Evolutionary conservation across 2,797 vertebrate species (phyloP), one percentile per base, ranked within the genome.

Genomic region (Staurois parvus): DNA sequence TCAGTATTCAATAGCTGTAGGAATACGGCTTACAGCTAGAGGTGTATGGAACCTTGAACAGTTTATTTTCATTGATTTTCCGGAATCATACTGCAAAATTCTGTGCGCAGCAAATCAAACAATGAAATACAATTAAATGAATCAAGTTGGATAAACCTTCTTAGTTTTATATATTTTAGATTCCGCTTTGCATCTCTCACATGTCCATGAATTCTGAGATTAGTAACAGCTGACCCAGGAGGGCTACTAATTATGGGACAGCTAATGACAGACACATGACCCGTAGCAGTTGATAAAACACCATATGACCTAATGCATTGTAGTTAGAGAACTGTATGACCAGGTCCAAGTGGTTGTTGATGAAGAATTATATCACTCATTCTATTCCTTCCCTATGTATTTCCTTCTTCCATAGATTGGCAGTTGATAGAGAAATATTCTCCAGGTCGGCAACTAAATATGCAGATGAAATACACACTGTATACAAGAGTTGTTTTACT

Each of bases 41-140:
- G 52, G 52, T 59, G 52, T 59, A 59, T 59, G 19, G 52, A 59
- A 59, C 52, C 52, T 59, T 59, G 52, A 59, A 6, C 52, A 59
- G 52, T 59, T 59, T 59, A 59, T 59, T 59, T 59, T 59, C 52
- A 59, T 59, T 59, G 52, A 59, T 59, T 59, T 59, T 59, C 52
- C 52, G 6, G 52, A 59, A 59, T 59, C 52, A 59, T 59, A 59
- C 52, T n/a, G 52, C 19, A 59, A 59, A 59, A 59, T 59, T 59
- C 52, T n/a, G 52, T 59, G 52, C n/a, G 52, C 21, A 59, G 52
- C 52, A 59, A 59, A 59, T 59, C 21, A 59, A 59, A 7, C 21
- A 59, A 59, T 59, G 52, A 24, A 59, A 59, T 59, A 8, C 24
- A 59, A 59, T 59, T 17, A 59, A 59, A 59, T 59, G 21, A 59